Evolutionary conservation across 2,113 vertebrate genomes (phyloP).

Genomic region (Oryzias javanicus): DNA sequence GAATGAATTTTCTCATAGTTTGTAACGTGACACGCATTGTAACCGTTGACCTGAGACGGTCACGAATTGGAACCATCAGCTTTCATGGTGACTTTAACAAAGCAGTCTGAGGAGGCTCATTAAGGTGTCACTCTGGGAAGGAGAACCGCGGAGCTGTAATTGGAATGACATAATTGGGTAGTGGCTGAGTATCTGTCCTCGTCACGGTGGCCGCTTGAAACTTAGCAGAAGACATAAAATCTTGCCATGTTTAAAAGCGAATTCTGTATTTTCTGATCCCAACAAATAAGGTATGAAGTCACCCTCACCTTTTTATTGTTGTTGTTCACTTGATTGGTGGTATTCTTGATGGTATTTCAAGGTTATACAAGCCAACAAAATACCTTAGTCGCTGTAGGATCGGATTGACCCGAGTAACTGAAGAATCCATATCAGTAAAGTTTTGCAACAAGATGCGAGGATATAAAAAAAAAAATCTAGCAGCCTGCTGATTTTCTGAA

Average conservation of each 20-base stretch:
- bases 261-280: constrained; percentile 6
- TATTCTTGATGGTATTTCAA: constrained; percentile 9
- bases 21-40: neutral
- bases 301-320: neutral
- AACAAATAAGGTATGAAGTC: neutral
- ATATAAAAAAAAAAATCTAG: neutral
- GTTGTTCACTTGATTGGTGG: constrained; percentile 3
- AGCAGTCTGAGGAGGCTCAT: constrained; percentile 36
- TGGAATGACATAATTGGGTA: constrained; percentile 30
- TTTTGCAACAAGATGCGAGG: no score
- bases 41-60: constrained; percentile 1
- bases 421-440: neutral
- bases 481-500: constrained; percentile 14
- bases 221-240: neutral
- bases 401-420: neutral
- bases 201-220: neutral
- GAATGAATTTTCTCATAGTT: neutral
- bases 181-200: neutral
- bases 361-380: neutral
- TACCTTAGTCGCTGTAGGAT: neutral
- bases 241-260: no score
- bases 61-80: constrained; percentile 1
- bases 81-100: constrained; percentile 35
- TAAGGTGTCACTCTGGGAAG: constrained; percentile 19
- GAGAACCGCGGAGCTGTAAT: constrained; percentile 34